Conservation (phyloP, 2,113 vertebrate genomes). For the Hippocampus barbouri region DNA sequence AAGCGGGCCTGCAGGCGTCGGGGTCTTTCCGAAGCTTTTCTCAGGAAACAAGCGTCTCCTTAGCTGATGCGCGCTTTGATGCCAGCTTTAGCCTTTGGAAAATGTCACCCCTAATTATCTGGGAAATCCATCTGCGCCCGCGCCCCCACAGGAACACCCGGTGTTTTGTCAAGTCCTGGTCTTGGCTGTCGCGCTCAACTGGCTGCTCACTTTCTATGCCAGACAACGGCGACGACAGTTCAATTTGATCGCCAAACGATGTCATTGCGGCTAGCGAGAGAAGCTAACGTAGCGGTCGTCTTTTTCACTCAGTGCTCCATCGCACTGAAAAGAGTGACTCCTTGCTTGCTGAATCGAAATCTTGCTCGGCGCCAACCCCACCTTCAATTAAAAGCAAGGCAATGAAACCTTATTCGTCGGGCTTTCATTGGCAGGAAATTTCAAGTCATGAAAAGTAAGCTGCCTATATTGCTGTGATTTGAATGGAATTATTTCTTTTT, state of each 20-base stretch:
- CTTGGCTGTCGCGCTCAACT: constrained; percentile 12
- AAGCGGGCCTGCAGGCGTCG: constrained; percentile 20
- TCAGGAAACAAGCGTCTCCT: constrained; percentile 32
- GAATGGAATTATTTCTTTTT: background rate
- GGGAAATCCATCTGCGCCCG: constrained; percentile 52
- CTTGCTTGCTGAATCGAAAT: too few relatives aligned
- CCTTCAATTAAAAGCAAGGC: background rate
- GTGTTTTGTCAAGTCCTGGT: constrained; percentile 42
- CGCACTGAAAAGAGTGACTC: too few relatives aligned
- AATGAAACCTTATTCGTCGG: background rate
- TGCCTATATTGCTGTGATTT: background rate
- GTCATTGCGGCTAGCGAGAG: too few relatives aligned
- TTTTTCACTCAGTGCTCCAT: too few relatives aligned
- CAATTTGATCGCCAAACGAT: background rate
- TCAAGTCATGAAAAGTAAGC: background rate
- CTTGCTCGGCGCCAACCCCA: background rate
- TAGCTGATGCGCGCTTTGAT: constrained; percentile 44
- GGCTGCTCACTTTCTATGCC: background rate
- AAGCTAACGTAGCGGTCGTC: too few relatives aligned
- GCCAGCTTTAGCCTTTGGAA: constrained; percentile 43
- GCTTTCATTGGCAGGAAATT: background rate
- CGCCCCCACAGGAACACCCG: constrained; percentile 36
- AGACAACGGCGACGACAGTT: background rate
- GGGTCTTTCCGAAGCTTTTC: constrained; percentile 47
- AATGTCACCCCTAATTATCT: constrained; percentile 60